phyloP scores from a whole-genome alignment of 2,797 vertebrate genomes.

The Pseudochirops corinnae region DNA sequence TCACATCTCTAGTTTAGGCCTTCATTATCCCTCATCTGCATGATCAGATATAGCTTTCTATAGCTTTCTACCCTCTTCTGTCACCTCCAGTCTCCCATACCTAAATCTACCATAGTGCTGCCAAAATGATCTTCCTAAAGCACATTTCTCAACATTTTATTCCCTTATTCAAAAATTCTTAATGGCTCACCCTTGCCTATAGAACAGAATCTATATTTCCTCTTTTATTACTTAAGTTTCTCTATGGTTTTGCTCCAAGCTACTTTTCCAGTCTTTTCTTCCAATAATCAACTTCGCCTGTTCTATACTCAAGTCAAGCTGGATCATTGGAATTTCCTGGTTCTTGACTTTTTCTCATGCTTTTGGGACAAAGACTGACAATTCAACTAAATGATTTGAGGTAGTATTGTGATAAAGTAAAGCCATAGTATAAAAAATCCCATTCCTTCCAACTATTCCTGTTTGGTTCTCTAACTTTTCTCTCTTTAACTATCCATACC shows the following conservation, averaged over 20 bases:
- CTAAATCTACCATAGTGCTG: neutral
- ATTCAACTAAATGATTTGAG: neutral
- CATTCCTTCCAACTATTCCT: neutral
- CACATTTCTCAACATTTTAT: neutral
- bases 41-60: too few species aligned
- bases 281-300: neutral
- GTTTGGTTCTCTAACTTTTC: neutral
- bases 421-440: neutral
- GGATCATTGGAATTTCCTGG: neutral
- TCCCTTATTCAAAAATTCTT: conserved; percentile 30
- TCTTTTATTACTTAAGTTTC: neutral
- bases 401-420: neutral
- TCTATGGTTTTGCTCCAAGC: neutral
- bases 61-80: neutral
- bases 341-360: neutral
- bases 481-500: neutral
- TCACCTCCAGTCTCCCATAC: neutral
- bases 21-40: neutral
- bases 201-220: conserved; percentile 19
- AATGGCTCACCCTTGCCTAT: neutral
- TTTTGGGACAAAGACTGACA: neutral
- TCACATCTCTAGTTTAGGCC: neutral
- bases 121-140: neutral
- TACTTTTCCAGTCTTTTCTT: neutral
- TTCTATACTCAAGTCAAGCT: neutral